phyloP scores from a whole-genome alignment of 2,888 invertebrate species.

The Drosophila gaucha region DNA sequence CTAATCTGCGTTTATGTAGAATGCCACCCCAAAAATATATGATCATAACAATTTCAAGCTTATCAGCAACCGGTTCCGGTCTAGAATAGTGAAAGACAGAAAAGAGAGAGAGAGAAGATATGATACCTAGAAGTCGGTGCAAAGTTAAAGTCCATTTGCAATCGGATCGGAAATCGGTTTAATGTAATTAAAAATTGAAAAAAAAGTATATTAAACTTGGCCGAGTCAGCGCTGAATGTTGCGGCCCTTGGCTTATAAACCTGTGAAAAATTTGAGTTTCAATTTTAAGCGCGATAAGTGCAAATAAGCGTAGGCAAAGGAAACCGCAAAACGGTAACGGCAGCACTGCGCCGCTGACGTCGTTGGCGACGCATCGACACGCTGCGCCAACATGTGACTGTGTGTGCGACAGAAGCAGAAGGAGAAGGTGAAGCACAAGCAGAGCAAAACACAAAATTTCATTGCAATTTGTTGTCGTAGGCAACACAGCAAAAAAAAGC shows the following conservation, averaged over 20 bases:
- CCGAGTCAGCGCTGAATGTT: conserved; percentile 19
- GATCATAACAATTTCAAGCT: conserved; percentile 13
- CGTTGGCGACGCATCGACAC: conserved; percentile 51
- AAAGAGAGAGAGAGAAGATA: neutral
- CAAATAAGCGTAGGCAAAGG: conserved; percentile 15
- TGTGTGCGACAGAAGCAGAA: conserved; percentile 1
- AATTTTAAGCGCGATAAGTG: conserved; percentile 40
- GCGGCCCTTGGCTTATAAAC: conserved; percentile 23
- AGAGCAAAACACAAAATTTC: conserved; percentile 35
- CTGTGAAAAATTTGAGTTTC: conserved; percentile 10
- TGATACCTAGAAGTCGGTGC: neutral
- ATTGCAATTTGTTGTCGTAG: conserved; percentile 67
- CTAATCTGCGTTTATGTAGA: neutral
- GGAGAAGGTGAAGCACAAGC: conserved; percentile 20
- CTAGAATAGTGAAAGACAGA: neutral
- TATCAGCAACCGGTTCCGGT: conserved; percentile 47
- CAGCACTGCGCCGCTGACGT: conserved; percentile 39
- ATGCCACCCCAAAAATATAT: conserved; percentile 13
- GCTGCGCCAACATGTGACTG: conserved; percentile 72
- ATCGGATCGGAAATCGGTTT: conserved; percentile 35
- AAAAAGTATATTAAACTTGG: conserved; percentile 16
- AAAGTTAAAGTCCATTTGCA: conserved; percentile 15
- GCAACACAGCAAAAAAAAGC: conserved; percentile 39
- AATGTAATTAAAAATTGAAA: conserved; percentile 8
- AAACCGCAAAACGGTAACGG: conserved; percentile 35